Conservation (phyloP, 2,888 invertebrate genomes). For the Halictus quadricinctus region DNA sequence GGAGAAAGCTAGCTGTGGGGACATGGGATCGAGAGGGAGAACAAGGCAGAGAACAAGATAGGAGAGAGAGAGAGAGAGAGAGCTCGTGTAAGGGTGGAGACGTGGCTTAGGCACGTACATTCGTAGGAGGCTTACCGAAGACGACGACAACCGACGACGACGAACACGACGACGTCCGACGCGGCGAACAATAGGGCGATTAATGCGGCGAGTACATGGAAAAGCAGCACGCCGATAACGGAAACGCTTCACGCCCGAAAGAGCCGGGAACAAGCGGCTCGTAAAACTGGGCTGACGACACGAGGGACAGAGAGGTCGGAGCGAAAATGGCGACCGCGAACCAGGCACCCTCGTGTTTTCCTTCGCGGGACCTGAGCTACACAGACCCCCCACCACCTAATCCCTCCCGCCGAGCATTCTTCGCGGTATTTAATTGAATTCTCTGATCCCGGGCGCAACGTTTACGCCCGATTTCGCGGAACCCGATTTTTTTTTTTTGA, state of each 20-base stretch:
- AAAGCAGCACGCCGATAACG: slow-evolving; percentile 66
- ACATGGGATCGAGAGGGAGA: not conserved
- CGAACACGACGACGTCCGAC: slow-evolving; percentile 50
- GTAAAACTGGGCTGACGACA: slow-evolving; percentile 15
- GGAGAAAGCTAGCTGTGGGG: not conserved
- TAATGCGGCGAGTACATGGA: slow-evolving; percentile 63
- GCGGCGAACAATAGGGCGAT: slow-evolving; percentile 68
- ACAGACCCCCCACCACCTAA: not conserved
- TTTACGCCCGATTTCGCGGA: not conserved
- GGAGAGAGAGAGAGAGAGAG: not conserved
- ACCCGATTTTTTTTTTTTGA: not conserved
- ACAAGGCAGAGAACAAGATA: not conserved
- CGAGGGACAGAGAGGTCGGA: not conserved
- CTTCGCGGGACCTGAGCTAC: not conserved
- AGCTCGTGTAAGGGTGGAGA: not conserved
- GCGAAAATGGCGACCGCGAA: not conserved
- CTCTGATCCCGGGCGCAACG: not conserved
- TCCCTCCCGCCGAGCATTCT: not conserved
- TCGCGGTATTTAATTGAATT: slow-evolving; percentile 5
- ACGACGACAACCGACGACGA: slow-evolving; percentile 49
- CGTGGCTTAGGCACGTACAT: slow-evolving; percentile 53
- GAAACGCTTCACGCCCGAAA: slow-evolving; percentile 54
- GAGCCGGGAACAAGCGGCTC: slow-evolving; percentile 37
- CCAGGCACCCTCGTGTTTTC: not conserved
- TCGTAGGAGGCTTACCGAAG: slow-evolving; percentile 62